phyloP scores from a whole-genome alignment of 2,797 vertebrate species.

The Oryzias dopingdopingensis region DNA sequence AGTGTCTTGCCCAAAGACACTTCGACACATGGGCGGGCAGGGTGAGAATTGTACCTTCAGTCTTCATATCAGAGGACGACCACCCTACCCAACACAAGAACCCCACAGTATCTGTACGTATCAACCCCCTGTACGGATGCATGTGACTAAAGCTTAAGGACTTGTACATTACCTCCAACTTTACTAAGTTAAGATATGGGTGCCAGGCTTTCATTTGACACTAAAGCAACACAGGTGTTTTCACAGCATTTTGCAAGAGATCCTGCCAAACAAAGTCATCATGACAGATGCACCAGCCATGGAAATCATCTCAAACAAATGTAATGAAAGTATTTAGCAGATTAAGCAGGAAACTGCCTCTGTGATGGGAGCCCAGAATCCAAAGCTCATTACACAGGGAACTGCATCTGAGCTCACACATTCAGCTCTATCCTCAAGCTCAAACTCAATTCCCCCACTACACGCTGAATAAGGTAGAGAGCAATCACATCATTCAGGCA shows the following conservation, averaged over 20 bases:
- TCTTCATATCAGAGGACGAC: too few relatives aligned
- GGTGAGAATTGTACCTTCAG: too few relatives aligned
- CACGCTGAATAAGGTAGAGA: slow-evolving; percentile 47
- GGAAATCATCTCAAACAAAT: slow-evolving; percentile 60
- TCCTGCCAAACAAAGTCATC: slow-evolving; percentile 56
- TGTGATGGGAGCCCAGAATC: slow-evolving; percentile 51
- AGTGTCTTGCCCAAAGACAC: too few relatives aligned
- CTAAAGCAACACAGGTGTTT: slow-evolving; percentile 68
- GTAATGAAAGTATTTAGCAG: slow-evolving; percentile 66
- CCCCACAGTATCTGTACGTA: too few relatives aligned
- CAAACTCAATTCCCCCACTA: slow-evolving; percentile 52
- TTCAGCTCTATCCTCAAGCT: slow-evolving; percentile 28
- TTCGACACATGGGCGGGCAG: too few relatives aligned
- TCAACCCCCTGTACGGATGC: too few relatives aligned
- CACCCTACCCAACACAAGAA: too few relatives aligned
- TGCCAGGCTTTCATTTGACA: slow-evolving; percentile 56
- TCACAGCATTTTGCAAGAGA: slow-evolving; percentile 41
- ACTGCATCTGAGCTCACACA: slow-evolving; percentile 42
- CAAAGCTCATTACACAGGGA: slow-evolving; percentile 66
- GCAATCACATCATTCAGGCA: slow-evolving; percentile 65
- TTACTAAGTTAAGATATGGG: slow-evolving; percentile 43
- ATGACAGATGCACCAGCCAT: slow-evolving; percentile 30
- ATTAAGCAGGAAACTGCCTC: slow-evolving; percentile 49
- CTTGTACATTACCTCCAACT: background rate
- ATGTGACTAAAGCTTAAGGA: too few relatives aligned